A percentile compares a stretch with the other conserved stretches of the same genome.
These are phyloP conservation scores for Dunckerocampus dactyliophorus DNA, from an alignment of 2,113 vertebrate genomes.

Conservation along the genomic window DNA sequence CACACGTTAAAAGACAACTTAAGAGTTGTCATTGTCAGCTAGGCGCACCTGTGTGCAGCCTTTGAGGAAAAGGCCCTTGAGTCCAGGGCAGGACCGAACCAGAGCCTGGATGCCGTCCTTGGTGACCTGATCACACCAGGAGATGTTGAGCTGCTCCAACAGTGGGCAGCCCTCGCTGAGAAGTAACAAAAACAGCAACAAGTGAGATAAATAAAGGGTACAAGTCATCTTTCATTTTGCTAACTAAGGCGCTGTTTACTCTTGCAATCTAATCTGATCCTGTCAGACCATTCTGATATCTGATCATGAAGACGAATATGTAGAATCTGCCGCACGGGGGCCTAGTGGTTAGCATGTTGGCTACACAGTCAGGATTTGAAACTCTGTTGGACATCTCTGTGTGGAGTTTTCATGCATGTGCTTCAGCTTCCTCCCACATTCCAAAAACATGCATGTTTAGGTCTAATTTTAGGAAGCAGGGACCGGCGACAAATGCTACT, in stretches of 20 bases:
- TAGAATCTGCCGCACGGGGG: no score
- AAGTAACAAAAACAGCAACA: neutral
- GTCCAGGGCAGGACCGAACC: conserved; percentile 88
- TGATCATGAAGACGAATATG: no score
- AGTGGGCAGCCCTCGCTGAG: conserved; percentile 93
- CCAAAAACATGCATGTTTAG: no score
- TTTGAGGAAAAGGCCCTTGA: conserved; percentile 91
- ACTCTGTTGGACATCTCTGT: no score
- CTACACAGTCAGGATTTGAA: no score
- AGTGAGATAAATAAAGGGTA: neutral
- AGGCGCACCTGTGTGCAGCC: conserved; percentile 92
- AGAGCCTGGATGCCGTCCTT: conserved; percentile 96
- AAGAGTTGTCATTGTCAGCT: neutral
- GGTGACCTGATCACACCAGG: conserved; percentile 98
- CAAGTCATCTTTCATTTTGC: no score
- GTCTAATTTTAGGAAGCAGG: no score
- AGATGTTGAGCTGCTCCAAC: conserved; percentile 96
- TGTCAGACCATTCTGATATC: neutral
- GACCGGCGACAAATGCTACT: no score
- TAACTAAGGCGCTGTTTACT: no score
- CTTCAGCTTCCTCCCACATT: no score
- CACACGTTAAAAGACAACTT: neutral
- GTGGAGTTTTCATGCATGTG: no score
- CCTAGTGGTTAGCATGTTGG: no score
- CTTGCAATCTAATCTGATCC: neutral